phyloP scores from a whole-genome alignment of 2,797 vertebrate species.

The Tamandua tetradactyla region DNA sequence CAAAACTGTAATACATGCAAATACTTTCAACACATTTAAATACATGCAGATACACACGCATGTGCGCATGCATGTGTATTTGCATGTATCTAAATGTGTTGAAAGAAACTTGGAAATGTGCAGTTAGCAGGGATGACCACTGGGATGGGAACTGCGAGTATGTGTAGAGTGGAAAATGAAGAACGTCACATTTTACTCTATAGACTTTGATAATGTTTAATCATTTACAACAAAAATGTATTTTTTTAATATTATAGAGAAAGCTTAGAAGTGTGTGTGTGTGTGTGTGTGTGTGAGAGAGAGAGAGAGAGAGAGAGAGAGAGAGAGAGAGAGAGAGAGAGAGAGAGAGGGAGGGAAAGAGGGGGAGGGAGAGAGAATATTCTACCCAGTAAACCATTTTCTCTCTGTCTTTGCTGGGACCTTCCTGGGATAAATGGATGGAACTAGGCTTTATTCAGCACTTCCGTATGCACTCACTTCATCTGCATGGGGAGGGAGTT shows the following conservation, averaged over 20 bases:
- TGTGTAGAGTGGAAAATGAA: not conserved
- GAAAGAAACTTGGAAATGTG: not conserved
- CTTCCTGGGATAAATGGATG: not conserved
- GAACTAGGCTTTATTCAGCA: not conserved
- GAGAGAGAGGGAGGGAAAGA: too few relatives aligned
- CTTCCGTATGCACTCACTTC: not conserved
- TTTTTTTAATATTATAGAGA: not conserved
- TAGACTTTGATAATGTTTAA: not conserved
- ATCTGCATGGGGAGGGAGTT: not conserved
- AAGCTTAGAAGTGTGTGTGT: not conserved
- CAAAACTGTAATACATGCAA: too few relatives aligned
- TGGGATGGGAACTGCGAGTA: not conserved
- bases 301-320: too few relatives aligned
- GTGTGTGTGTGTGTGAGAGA: too few relatives aligned
- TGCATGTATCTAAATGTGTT: conserved; percentile 19
- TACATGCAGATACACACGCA: too few relatives aligned
- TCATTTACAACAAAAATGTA: not conserved
- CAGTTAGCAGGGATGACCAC: not conserved
- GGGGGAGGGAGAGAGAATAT: too few relatives aligned
- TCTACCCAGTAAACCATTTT: not conserved
- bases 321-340: too few relatives aligned
- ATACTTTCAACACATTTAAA: too few relatives aligned
- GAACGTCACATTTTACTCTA: not conserved
- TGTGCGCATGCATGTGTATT: not conserved
- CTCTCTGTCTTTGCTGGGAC: not conserved